These are phyloP conservation scores for Coenonympha glycerion DNA, from an alignment of 2,888 invertebrate genomes.

Conservation along the genomic window DNA sequence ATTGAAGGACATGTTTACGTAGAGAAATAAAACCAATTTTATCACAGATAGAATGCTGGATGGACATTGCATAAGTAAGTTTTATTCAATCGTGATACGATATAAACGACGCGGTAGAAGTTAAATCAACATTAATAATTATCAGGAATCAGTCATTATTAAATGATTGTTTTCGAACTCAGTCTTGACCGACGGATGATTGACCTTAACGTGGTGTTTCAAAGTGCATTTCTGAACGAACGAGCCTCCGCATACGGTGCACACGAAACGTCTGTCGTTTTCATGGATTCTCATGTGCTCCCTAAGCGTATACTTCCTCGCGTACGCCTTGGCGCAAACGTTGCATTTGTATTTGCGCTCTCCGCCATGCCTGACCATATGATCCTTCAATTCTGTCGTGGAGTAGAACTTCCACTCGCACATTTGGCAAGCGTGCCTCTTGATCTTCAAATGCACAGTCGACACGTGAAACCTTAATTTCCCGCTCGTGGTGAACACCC, in stretches of 20 bases:
- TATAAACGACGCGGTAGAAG: too few relatives aligned
- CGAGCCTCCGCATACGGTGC: conserved; percentile 51
- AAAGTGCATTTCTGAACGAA: conserved; percentile 64
- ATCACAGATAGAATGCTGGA: neutral
- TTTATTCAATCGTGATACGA: neutral
- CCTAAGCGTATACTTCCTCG: conserved; percentile 59
- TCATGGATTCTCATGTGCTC: conserved; percentile 66
- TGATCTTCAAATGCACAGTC: conserved; percentile 63
- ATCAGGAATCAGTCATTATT: conserved; percentile 20
- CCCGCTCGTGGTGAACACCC: conserved; percentile 57
- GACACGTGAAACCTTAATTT: conserved; percentile 56
- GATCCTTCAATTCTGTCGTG: conserved; percentile 70
- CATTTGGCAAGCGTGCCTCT: conserved; percentile 60
- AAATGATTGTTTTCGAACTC: conserved; percentile 25
- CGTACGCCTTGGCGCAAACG: conserved; percentile 70
- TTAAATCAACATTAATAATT: too few relatives aligned
- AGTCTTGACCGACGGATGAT: conserved; percentile 43
- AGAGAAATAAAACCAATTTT: neutral
- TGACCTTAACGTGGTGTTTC: conserved; percentile 57
- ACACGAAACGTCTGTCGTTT: conserved; percentile 57
- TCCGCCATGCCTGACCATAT: conserved; percentile 71
- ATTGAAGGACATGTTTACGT: neutral
- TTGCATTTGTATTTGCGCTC: conserved; percentile 68
- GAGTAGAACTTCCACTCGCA: conserved; percentile 75
- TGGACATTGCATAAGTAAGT: neutral